Evolutionary conservation across 2,113 vertebrate species (phyloP).

Genomic region (Mellivora capensis): DNA sequence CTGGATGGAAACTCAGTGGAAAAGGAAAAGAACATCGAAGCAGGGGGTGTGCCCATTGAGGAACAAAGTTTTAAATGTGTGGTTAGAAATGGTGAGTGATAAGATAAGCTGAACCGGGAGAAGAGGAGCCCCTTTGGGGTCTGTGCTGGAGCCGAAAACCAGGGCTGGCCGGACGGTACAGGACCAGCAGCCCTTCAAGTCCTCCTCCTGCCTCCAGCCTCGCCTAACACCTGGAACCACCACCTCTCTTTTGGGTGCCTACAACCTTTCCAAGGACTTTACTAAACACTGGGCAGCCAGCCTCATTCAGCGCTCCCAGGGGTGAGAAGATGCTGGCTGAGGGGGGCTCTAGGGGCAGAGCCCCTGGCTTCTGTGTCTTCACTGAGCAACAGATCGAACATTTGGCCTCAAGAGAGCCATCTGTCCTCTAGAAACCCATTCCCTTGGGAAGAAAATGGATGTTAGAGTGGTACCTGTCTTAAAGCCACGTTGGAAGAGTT

Average conservation of each 20-base stretch:
- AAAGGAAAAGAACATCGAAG: background rate
- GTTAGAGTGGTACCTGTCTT: background rate
- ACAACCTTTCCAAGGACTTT: background rate
- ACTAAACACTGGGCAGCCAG: background rate
- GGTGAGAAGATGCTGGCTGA: rapidly evolving
- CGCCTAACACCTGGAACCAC: background rate
- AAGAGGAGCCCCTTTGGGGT: background rate
- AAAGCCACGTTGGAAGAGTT: background rate
- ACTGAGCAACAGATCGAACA: rapidly evolving
- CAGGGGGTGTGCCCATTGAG: background rate
- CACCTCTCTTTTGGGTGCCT: background rate
- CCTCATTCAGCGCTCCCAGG: background rate
- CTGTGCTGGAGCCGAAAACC: background rate
- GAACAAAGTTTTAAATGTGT: background rate
- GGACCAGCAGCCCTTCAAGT: no score
- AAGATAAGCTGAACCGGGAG: no score
- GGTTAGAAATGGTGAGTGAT: background rate
- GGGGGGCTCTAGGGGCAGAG: rapidly evolving
- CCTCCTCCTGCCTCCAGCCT: background rate
- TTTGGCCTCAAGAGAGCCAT: rapidly evolving
- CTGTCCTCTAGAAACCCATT: background rate
- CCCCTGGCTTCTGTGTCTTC: background rate
- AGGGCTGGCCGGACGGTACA: rapidly evolving
- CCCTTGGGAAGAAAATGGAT: background rate
- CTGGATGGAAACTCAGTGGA: background rate